Conservation (phyloP, 2,797 vertebrate genomes). For the Pagetopsis macropterus region DNA sequence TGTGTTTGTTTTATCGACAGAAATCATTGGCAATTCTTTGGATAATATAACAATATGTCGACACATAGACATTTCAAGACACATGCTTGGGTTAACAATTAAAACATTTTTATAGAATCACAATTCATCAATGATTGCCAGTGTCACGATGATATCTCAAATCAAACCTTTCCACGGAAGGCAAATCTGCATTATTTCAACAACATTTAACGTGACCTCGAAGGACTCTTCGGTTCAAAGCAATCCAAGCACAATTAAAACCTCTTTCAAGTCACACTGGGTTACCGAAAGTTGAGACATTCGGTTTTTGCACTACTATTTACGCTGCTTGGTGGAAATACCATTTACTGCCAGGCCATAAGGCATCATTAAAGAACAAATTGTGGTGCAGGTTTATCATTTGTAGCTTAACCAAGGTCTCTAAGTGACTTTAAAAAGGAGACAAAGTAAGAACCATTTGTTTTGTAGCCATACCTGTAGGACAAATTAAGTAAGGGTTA, state of each 20-base stretch:
- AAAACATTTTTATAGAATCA: not conserved
- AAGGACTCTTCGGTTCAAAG: not conserved
- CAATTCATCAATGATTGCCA: not conserved
- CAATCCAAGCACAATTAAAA: not conserved
- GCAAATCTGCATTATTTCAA: not conserved
- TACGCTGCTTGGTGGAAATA: not conserved
- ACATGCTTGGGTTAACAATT: not conserved
- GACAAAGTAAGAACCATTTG: not conserved
- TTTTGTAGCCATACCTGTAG: slow-evolving; percentile 1
- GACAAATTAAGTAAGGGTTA: not conserved
- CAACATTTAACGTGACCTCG: not conserved
- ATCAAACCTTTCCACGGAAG: not conserved
- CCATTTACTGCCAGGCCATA: slow-evolving; percentile 3
- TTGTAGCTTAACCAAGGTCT: slow-evolving; percentile 1
- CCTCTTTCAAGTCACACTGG: not conserved
- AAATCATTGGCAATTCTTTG: not conserved
- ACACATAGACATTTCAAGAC: not conserved
- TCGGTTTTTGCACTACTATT: not conserved
- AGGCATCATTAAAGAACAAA: slow-evolving; percentile 37
- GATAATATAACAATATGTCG: too few relatives aligned
- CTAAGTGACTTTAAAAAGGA: not conserved
- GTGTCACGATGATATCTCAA: not conserved
- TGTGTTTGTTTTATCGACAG: too few relatives aligned
- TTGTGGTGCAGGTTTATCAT: not conserved
- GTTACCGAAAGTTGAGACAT: not conserved